A percentile compares a stretch with the other conserved stretches of the same genome.
phyloP scores from a whole-genome alignment of 2,888 invertebrate genomes.

The Phanerotoma sp. region DNA sequence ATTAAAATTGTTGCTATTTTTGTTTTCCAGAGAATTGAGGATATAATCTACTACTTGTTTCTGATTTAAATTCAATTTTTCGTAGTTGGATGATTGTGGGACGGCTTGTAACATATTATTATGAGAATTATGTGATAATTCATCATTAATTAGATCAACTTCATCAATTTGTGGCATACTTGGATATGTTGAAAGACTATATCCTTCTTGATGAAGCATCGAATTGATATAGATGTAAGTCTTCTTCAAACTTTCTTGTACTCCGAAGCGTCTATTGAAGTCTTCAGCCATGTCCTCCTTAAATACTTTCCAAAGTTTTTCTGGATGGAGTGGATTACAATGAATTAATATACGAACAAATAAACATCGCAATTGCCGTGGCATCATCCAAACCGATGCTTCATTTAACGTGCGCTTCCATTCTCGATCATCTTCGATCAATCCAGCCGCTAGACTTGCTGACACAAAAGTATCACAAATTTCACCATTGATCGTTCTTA shows the following conservation, averaged over 20 bases:
- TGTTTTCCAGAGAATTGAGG: constrained; percentile 4
- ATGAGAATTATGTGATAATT: not conserved
- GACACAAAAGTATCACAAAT: constrained; percentile 48
- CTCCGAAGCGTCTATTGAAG: constrained; percentile 2
- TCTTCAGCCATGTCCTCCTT: constrained; percentile 28
- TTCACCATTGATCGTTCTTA: constrained; percentile 50
- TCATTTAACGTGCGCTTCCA: constrained; percentile 38
- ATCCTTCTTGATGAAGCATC: not conserved
- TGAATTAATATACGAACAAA: constrained; percentile 33
- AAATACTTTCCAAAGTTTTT: constrained; percentile 35
- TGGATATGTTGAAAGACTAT: not conserved
- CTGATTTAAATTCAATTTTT: not conserved
- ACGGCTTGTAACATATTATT: not conserved
- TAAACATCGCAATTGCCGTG: constrained; percentile 42
- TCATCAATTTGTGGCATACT: not conserved
- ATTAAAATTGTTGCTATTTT: constrained; percentile 1
- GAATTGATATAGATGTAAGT: not conserved
- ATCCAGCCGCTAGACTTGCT: constrained; percentile 46
- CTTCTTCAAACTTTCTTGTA: constrained; percentile 11
- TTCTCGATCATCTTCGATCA: constrained; percentile 44
- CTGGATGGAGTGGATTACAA: constrained; percentile 29
- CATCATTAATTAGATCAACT: not conserved
- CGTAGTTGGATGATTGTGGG: not conserved
- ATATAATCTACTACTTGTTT: not conserved
- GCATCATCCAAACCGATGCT: constrained; percentile 28